These are phyloP conservation scores for Sebastes melanostomus DNA, from an alignment of 2,797 vertebrate species.

Conservation along the genomic window DNA sequence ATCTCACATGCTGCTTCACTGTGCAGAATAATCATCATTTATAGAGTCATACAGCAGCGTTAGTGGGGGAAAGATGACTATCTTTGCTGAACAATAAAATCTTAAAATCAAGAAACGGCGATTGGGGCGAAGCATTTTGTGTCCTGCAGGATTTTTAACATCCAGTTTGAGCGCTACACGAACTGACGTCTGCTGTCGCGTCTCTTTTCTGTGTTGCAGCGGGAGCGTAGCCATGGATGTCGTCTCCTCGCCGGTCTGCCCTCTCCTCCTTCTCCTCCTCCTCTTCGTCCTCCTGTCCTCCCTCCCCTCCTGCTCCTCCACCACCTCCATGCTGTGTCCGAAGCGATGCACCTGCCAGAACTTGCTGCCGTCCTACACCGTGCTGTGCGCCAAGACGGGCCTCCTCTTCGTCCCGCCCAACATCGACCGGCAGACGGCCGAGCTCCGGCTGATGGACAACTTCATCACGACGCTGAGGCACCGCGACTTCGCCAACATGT, in stretches of 20 bases:
- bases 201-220: slow-evolving; percentile 9
- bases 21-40: neutral
- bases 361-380: slow-evolving; percentile 89
- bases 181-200: neutral
- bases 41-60: neutral
- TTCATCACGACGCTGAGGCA: slow-evolving; percentile 91
- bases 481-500: slow-evolving; percentile 93
- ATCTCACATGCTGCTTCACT: neutral
- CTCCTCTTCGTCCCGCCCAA: slow-evolving; percentile 91
- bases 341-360: slow-evolving; percentile 94
- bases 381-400: slow-evolving; percentile 91
- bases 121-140: neutral
- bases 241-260: slow-evolving; percentile 11
- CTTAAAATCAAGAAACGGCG: neutral
- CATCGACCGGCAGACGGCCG: slow-evolving; percentile 90
- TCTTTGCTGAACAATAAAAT: neutral
- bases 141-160: neutral
- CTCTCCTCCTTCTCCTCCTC: neutral
- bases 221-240: slow-evolving; percentile 55
- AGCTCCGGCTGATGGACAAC: slow-evolving; percentile 92
- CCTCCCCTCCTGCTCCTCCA: slow-evolving; percentile 1
- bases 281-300: neutral
- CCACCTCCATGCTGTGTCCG: slow-evolving; percentile 86
- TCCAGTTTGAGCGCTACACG: neutral
- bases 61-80: neutral